Evolutionary conservation across 1,140 invertebrate species (phyloP).

Genomic region (Drosophila prosaltans): DNA sequence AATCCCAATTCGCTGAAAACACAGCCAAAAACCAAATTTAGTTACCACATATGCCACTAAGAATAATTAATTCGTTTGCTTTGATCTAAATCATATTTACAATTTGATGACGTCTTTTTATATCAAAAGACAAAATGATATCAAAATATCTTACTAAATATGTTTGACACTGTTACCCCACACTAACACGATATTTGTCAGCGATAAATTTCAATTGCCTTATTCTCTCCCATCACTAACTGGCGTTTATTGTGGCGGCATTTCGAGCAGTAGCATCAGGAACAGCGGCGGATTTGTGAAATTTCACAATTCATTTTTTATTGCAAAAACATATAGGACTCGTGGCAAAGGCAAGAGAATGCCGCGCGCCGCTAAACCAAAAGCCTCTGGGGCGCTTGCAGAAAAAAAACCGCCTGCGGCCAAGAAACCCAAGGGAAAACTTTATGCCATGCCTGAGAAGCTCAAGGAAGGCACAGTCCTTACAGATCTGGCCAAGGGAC

Average conservation of each 20-base stretch:
- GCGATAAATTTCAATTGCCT: background rate
- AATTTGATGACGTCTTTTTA: too few relatives aligned
- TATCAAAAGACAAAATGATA: too few relatives aligned
- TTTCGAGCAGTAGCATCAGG: constrained; percentile 30
- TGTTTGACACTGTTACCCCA: background rate
- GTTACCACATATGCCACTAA: too few relatives aligned
- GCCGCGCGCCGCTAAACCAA: constrained; percentile 66
- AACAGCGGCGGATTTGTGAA: background rate
- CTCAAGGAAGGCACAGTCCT: constrained; percentile 90
- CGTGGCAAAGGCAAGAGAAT: constrained; percentile 32
- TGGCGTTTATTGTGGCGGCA: constrained; percentile 39
- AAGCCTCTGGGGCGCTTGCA: constrained; percentile 27
- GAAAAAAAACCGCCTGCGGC: constrained; percentile 44
- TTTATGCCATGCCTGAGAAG: constrained; percentile 89
- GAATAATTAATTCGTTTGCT: too few relatives aligned
- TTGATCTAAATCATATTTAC: too few relatives aligned
- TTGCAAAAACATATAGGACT: background rate
- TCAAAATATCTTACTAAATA: too few relatives aligned
- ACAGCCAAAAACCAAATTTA: too few relatives aligned
- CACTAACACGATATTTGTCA: background rate
- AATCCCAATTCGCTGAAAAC: too few relatives aligned
- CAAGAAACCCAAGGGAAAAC: constrained; percentile 87
- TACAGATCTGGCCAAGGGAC: constrained; percentile 88
- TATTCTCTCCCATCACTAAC: background rate
- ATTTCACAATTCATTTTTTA: background rate